phyloP scores from a whole-genome alignment of 2,113 vertebrate genomes.

The Sarotherodon lohbergeri region DNA sequence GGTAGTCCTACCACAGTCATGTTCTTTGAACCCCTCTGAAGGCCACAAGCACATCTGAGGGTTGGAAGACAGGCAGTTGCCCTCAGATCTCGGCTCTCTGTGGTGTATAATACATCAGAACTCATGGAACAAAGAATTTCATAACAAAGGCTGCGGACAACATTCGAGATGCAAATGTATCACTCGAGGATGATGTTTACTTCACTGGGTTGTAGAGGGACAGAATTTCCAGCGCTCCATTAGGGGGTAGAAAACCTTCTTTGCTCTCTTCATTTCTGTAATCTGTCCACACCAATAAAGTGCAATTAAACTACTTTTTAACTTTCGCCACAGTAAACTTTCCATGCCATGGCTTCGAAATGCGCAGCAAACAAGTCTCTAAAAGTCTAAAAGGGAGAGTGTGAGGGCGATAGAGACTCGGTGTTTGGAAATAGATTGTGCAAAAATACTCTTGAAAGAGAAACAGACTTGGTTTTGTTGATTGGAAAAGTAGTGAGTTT shows the following conservation, averaged over 20 bases:
- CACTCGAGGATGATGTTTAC: background rate
- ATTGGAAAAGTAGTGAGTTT: constrained; percentile 61
- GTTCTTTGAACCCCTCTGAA: constrained; percentile 30
- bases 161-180: background rate
- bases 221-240: constrained; percentile 18
- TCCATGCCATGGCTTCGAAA: constrained; percentile 57
- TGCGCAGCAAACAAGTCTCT: constrained; percentile 60
- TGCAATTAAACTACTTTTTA: constrained; percentile 64
- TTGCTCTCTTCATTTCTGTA: constrained; percentile 54
- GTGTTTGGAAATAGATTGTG: constrained; percentile 67
- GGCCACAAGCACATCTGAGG: constrained; percentile 1
- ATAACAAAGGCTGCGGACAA: constrained; percentile 4
- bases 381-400: constrained; percentile 38
- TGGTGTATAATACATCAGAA: constrained; percentile 30
- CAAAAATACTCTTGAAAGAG: constrained; percentile 63
- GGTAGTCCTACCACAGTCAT: background rate
- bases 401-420: constrained; percentile 2
- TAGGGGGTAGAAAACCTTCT: background rate
- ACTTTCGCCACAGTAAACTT: constrained; percentile 65
- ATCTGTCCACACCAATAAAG: constrained; percentile 66
- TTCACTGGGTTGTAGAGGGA: background rate
- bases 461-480: constrained; percentile 69
- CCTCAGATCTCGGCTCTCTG: constrained; percentile 16
- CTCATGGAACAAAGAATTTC: constrained; percentile 12
- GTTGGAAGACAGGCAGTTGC: constrained; percentile 3